Evolutionary conservation across 2,888 invertebrate genomes (phyloP).

Genomic region (Hypomecis punctinalis): DNA sequence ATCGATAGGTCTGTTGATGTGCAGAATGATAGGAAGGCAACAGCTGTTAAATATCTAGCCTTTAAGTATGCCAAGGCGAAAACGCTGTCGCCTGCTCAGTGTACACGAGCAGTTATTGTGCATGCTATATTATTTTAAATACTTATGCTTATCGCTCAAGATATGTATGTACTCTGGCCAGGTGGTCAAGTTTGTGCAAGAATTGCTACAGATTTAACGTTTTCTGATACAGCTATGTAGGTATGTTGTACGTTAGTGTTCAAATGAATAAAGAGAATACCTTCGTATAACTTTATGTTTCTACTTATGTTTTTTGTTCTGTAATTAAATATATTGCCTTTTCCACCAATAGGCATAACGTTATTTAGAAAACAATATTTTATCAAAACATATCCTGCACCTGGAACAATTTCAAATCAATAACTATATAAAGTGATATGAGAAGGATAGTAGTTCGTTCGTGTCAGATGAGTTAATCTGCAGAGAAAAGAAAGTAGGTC

Average conservation of each 20-base stretch:
- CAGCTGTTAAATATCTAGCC: slow-evolving; percentile 55
- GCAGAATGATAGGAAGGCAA: slow-evolving; percentile 47
- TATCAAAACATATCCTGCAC: too few species aligned
- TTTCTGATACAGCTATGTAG: background rate
- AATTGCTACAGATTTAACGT: background rate
- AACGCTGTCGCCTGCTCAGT: slow-evolving; percentile 47
- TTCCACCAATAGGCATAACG: too few species aligned
- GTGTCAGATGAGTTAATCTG: too few species aligned
- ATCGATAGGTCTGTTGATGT: slow-evolving; percentile 25
- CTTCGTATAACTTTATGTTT: too few species aligned
- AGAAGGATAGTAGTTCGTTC: too few species aligned
- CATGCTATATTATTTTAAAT: slow-evolving; percentile 14
- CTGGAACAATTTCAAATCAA: too few species aligned
- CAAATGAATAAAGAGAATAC: too few species aligned
- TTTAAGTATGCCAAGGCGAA: slow-evolving; percentile 60
- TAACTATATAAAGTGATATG: too few species aligned
- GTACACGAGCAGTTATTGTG: slow-evolving; percentile 17
- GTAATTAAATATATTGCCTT: too few species aligned
- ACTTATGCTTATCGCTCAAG: slow-evolving; percentile 11
- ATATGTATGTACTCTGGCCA: background rate
- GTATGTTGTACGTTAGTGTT: background rate
- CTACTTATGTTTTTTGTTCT: too few species aligned
- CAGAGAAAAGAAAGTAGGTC: too few species aligned
- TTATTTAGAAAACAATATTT: too few species aligned
- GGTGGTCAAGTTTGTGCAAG: slow-evolving; percentile 14